Evolutionary conservation across 2,888 invertebrate genomes (phyloP), one percentile per base, ranked within the genome.

Genomic region (Aromia moschata): DNA sequence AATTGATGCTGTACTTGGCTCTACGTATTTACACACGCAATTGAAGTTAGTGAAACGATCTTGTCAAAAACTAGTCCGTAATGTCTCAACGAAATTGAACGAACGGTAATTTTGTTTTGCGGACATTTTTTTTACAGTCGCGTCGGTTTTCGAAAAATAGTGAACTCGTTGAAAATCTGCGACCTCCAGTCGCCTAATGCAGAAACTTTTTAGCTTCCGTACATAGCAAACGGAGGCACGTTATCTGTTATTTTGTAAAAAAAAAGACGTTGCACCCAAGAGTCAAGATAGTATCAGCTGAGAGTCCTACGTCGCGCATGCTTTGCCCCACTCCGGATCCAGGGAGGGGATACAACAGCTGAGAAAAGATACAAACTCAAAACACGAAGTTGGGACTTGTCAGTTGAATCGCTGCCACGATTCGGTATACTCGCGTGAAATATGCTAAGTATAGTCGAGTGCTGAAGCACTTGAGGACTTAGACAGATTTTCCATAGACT

Each of bases 361-460:
- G 80, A 79, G 79, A 72, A 71, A 71, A 73, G 77, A 80, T 80
- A 80, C 78, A 78, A 77, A 79, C 76, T 74, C 74, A 79, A 77
- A 80, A 78, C 77, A 77, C 69, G 71, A 73, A 77, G 83, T 85
- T 83, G 82, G 81, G 81, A 81, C 82, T 81, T 82, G 83, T 83
- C 84, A 87, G 86, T 86, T 83, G 83, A 73, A 74, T 74, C 83
- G 82, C 82, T 81, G 80, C 81, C 78, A 81, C 77, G 78, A 75
- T 65, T 78, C 79, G 81, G 72, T 57, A 52, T 49, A 58, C n/a
- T 2, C 11, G n/a, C 59, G 68, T 64, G 58, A 70, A 70, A 70
- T 71, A 78, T 78, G 78, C 77, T 75, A 77, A 76, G 74, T 69
- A 64, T 70, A 75, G 72, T 74, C 74, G 75, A 72, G 77, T 77